phyloP scores from a whole-genome alignment of 2,888 invertebrate genomes.

The Drosophila ochracea region DNA sequence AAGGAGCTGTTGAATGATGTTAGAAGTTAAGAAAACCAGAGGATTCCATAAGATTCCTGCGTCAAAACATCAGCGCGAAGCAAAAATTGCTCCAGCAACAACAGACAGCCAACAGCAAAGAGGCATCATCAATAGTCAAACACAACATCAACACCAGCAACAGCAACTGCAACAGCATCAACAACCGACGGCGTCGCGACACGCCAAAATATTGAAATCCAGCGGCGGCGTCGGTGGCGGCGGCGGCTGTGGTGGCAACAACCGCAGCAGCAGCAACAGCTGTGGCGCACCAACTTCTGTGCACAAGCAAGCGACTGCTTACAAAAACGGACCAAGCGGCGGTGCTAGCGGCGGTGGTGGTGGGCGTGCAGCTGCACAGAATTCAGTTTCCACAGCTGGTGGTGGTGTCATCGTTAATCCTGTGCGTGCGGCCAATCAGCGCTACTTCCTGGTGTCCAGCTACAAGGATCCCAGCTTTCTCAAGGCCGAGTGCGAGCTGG shows the following conservation, averaged over 20 bases:
- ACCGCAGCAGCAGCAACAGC: not conserved
- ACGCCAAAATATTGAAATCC: slow-evolving; percentile 30
- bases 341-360: slow-evolving; percentile 4
- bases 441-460: slow-evolving; percentile 80
- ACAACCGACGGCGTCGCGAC: slow-evolving; percentile 11
- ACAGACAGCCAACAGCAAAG: slow-evolving; percentile 19
- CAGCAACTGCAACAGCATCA: slow-evolving; percentile 11
- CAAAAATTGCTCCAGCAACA: slow-evolving; percentile 29
- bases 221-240: not conserved
- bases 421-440: slow-evolving; percentile 80
- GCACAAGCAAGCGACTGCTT: slow-evolving; percentile 17
- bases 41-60: slow-evolving; percentile 82
- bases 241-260: not conserved
- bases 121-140: slow-evolving; percentile 9
- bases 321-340: slow-evolving; percentile 19
- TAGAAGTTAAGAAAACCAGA: slow-evolving; percentile 82
- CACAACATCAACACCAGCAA: slow-evolving; percentile 23
- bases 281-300: not conserved
- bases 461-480: slow-evolving; percentile 84
- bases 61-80: slow-evolving; percentile 72
- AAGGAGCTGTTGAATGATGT: slow-evolving; percentile 76
- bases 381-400: slow-evolving; percentile 1
- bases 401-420: slow-evolving; percentile 60
- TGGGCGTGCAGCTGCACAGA: slow-evolving; percentile 6
- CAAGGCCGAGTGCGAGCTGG: slow-evolving; percentile 84